Evolutionary conservation across 2,888 invertebrate species (phyloP), one percentile per base, ranked within the genome.

Genomic region (Caenorhabditis plicata): DNA sequence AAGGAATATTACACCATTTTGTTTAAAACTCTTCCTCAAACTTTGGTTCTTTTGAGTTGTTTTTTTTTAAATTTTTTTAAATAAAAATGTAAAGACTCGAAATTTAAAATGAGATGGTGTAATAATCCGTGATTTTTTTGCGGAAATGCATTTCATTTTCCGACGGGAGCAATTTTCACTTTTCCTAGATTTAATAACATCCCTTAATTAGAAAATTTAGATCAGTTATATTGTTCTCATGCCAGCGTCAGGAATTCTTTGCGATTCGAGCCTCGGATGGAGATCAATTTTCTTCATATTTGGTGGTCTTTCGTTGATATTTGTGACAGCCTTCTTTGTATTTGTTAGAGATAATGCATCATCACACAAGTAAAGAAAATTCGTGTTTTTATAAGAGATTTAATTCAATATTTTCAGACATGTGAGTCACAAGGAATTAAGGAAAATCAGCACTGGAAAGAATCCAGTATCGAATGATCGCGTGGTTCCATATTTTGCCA

Each of bases 171-270:
- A n/a, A n/a, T n/a, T n/a, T n/a, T n/a, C n/a, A n/a, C n/a, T n/a
- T n/a, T n/a, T n/a, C n/a, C n/a, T n/a, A n/a, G n/a, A n/a, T n/a
- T n/a, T 27, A 7, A 27, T 27, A 27, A 13, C 29, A 27, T 13
- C 29, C 29, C 29, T 27, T 27, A 33, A 33, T n/a, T n/a, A 33
- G n/a, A 33, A 4, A 20, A 25, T 49, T 13, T 25, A 56, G 51
- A 33, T 58, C 19, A 60, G 60, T 25, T 50, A 50, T 38, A 60
- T 66, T 20, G 39, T 66, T 4, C 45, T 53, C 0, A 66, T 63
- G 62, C 66, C 66, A 1, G 15, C 56, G 20, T 52, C 66, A n/a
- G 66, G 63, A 31, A 44, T 54, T 15, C 33, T 66, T 0, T 66
- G 66, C 20, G 58, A 55, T 7, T 55, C 58, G 1, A 26, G 46